Conservation (phyloP, 2,888 invertebrate genomes). For the Osmoderma eremita region DNA sequence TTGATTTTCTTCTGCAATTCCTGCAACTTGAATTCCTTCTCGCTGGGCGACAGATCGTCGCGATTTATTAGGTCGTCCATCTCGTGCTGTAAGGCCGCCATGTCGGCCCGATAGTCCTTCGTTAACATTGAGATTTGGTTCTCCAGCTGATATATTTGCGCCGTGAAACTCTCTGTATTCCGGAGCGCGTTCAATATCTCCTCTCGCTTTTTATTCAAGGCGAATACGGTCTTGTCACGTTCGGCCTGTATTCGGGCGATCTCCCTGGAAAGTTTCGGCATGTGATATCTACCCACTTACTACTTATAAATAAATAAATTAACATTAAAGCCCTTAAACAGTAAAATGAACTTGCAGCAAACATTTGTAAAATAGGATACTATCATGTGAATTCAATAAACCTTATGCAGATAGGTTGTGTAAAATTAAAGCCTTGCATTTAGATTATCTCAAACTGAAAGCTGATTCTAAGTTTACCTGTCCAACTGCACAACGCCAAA, state of each 20-base stretch:
- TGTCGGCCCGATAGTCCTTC: slow-evolving; percentile 51
- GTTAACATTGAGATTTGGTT: slow-evolving; percentile 56
- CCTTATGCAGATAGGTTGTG: no score
- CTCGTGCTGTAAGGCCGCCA: slow-evolving; percentile 50
- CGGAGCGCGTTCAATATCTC: slow-evolving; percentile 41
- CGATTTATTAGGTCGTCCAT: slow-evolving; percentile 49
- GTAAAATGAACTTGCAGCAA: neutral
- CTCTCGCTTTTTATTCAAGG: slow-evolving; percentile 45
- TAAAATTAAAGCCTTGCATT: no score
- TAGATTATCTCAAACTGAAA: no score
- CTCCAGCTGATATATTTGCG: slow-evolving; percentile 53
- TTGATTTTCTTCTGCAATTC: slow-evolving; percentile 53
- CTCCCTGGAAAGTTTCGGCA: slow-evolving; percentile 40
- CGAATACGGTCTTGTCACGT: slow-evolving; percentile 44
- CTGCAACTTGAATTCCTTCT: slow-evolving; percentile 43
- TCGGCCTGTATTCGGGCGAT: slow-evolving; percentile 47
- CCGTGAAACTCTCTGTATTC: slow-evolving; percentile 53
- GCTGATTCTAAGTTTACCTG: no score
- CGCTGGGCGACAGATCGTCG: slow-evolving; percentile 39
- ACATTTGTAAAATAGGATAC: neutral
- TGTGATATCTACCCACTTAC: neutral
- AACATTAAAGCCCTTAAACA: no score
- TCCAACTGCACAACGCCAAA: slow-evolving; percentile 45
- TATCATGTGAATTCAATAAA: no score
- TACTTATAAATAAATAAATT: neutral